Evolutionary conservation across 2,113 vertebrate genomes (phyloP), one percentile per base, ranked within the genome.

Genomic region (Odontesthes bonariensis): DNA sequence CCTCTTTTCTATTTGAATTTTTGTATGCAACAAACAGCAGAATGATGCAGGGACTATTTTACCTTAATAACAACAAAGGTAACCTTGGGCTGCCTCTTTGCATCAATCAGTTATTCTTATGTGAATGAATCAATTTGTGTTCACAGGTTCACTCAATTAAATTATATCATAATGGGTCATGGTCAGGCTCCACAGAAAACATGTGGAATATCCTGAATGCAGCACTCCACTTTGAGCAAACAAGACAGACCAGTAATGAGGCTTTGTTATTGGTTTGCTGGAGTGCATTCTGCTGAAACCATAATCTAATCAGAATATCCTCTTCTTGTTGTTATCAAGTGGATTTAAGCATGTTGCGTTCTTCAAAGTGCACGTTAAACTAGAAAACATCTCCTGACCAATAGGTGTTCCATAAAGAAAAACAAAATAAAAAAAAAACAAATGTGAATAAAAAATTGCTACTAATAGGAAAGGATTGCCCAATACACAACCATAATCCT

Each of bases 41-140:
- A 19, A 47, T n/a, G 9, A 42, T 46, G 54, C 6, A 4, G 5
- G 33, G 8, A 42, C 10, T 52, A 51, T 23, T 53, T 16, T 5
- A 40, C 40, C 49, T 53, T 7, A 66, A 38, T 20, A 20, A 19
- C 13, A 63, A 47, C 19, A 1, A 49, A 63, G 35, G 13, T 60
- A 62, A 47, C 40, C 22, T 23, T 62, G 14, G 70, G 23, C 40
- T 42, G 16, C 20, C 11, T 9, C n/a, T 19, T 68, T 77, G 49
- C 23, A 77, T 32, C n/a, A 69, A 56, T 31, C 1, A 17, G 14
- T 23, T 27, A 33, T 54, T 40, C 5, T 61, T 73, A 49, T 54
- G 47, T 51, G 9, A 66, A 16, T 14, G 35, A 81, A 75, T 61
- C 27, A 71, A 61, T 69, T n/a, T 71, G 16, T 42, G 66, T 42